Base-by-base conservation (phyloP, 2,113 vertebrate genomes). In the Hyla sarda region DNA sequence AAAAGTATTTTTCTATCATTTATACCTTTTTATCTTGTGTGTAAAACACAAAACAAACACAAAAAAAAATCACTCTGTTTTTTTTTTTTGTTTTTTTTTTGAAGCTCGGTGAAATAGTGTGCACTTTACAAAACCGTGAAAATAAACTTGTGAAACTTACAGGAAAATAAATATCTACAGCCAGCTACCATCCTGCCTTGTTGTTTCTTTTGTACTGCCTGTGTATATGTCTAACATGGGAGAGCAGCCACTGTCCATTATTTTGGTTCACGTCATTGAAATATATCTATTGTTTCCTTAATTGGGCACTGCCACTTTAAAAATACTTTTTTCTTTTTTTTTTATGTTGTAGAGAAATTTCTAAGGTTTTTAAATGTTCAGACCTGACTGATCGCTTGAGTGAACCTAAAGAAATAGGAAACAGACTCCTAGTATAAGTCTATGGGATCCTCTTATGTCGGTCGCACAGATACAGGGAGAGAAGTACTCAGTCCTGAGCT, bases 81-180 rank as follows among this genome's bases (percentile, higher is more conserved):
- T 71, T 5, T 56, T n/a, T n/a, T n/a, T n/a, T n/a, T n/a, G n/a
- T n/a, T n/a, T n/a, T 56, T 69, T 60, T 78, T 69, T 85, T 85
- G 21, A 79, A 60, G 78, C 85, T 86, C 52, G 34, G 85, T 86
- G 77, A 86, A 86, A 30, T 79, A 58, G 84, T 86, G 60, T 86
- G 84, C 84, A 86, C 84, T 86, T 86, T 86, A 86, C 77, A 86
- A 60, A 37, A 7, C 85, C 32, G 78, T 86, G 50, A 82, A 86
- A 86, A 47, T 82, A 4, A 81, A 81, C 62, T 81, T 86, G 85
- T 86, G 78, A 81, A 72, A 74, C 79, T 74, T 73, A 86, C 85
- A 86, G 77, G 52, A 77, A 86, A 86, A 86, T 86, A 86, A 86
- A 86, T 72, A 81, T 50, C 25, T 81, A 60, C 50, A 86, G 79